These are phyloP conservation scores for Apostichopus parvimensis DNA, from an alignment of 35 echinoderm and acorn worm species.

Conservation along the genomic window DNA sequence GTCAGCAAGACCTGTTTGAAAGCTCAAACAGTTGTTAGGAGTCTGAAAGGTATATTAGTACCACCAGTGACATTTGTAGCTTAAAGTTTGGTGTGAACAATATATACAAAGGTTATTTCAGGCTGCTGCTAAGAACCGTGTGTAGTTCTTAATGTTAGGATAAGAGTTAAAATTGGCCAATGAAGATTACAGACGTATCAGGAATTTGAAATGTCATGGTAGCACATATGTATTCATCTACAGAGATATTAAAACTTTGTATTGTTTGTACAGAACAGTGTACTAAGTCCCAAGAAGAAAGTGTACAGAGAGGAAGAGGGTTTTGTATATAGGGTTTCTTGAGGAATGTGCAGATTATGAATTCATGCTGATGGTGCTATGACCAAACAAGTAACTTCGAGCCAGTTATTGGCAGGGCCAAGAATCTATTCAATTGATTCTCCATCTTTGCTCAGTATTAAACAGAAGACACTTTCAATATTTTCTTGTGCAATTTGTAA, in stretches of 20 bases:
- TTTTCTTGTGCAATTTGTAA: conserved; percentile 37
- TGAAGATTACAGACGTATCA: not conserved
- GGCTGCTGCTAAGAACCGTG: not conserved
- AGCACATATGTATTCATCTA: conserved; percentile 50
- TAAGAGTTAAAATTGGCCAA: not conserved
- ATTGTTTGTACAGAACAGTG: conserved; percentile 39
- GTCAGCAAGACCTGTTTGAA: no score
- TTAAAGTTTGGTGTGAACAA: not conserved
- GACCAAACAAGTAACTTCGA: conserved; percentile 39
- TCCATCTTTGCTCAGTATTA: conserved; percentile 18
- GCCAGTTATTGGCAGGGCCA: conserved; percentile 6
- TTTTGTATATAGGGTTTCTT: conserved; percentile 49
- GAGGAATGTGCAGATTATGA: conserved; percentile 19
- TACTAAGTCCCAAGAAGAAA: conserved; percentile 34
- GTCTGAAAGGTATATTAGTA: no score
- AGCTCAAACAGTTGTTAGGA: no score
- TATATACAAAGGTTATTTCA: not conserved
- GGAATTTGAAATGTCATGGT: not conserved
- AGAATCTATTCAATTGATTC: not conserved
- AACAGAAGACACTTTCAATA: not conserved
- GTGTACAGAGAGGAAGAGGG: conserved; percentile 19
- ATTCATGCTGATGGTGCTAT: conserved; percentile 43
- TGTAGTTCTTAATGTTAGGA: no score
- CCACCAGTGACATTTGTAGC: no score
- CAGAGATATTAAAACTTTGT: conserved; percentile 25